phyloP scores from a whole-genome alignment of 2,888 invertebrate species.

The Hypena proboscidalis region DNA sequence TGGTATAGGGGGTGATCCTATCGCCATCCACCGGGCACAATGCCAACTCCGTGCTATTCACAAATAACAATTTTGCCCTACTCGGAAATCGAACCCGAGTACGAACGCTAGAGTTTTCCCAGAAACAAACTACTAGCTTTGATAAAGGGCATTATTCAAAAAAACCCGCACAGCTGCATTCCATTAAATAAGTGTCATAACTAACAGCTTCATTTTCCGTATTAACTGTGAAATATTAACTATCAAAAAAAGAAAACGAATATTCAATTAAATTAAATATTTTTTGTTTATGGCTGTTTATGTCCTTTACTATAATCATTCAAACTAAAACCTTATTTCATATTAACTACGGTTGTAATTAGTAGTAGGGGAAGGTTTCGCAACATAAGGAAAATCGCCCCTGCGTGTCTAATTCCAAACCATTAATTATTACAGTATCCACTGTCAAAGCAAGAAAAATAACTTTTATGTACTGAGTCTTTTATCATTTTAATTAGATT shows the following conservation, averaged over 20 bases:
- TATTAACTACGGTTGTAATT: slow-evolving; percentile 3
- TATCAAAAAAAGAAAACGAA: slow-evolving; percentile 49
- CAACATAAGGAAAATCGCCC: slow-evolving; percentile 26
- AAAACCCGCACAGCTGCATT: slow-evolving; percentile 31
- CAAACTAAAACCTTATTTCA: slow-evolving; percentile 10
- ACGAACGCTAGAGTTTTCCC: no score
- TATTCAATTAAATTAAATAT: slow-evolving; percentile 46
- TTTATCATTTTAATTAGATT: no score
- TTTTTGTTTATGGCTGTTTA: slow-evolving; percentile 4
- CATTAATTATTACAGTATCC: slow-evolving; percentile 46
- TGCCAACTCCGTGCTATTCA: no score
- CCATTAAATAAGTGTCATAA: slow-evolving; percentile 29
- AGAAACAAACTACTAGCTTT: background rate
- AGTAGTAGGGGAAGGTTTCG: no score
- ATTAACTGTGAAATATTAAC: slow-evolving; percentile 44
- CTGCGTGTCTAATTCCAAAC: slow-evolving; percentile 37
- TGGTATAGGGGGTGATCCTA: no score
- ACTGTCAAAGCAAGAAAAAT: slow-evolving; percentile 41
- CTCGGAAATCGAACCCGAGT: no score
- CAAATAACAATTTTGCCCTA: no score
- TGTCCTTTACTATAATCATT: background rate
- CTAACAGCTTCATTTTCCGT: slow-evolving; percentile 33
- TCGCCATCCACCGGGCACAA: no score
- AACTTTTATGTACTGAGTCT: no score
- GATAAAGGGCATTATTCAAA: slow-evolving; percentile 12